A percentile compares a stretch with the other conserved stretches of the same genome.
Evolutionary conservation across 2,797 vertebrate genomes (phyloP).

Genomic region (Aldrovandia affinis): DNA sequence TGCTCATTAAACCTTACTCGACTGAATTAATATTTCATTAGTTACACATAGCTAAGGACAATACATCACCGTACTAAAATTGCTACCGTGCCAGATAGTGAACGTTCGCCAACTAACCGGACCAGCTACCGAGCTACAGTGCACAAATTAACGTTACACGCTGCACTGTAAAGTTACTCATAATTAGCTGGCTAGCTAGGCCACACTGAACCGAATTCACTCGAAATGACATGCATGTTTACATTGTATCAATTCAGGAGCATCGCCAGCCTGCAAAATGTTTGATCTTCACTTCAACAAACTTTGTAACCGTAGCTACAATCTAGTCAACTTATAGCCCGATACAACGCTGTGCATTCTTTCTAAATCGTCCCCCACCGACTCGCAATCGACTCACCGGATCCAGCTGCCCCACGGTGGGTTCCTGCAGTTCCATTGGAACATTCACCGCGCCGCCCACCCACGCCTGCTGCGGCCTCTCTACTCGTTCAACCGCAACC

Average conservation of each 20-base stretch:
- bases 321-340: neutral
- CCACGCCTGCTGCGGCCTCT: conserved; percentile 46
- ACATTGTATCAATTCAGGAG: neutral
- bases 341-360: neutral
- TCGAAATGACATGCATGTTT: neutral
- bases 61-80: neutral
- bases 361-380: conserved; percentile 11
- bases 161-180: neutral
- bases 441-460: conserved; percentile 48
- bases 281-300: neutral
- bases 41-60: neutral
- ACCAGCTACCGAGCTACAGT: neutral
- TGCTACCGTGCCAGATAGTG: neutral
- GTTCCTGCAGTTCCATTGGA: conserved; percentile 34
- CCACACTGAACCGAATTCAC: neutral
- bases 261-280: neutral
- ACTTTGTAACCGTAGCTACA: neutral
- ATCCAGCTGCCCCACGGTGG: conserved; percentile 39
- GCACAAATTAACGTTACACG: neutral
- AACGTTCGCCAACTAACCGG: neutral
- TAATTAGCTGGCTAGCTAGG: neutral
- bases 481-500: conserved; percentile 37
- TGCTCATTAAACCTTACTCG: neutral
- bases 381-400: conserved; percentile 32
- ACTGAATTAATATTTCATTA: neutral